phyloP scores from a whole-genome alignment of 2,888 invertebrate genomes.

The Nyleta sp. region DNA sequence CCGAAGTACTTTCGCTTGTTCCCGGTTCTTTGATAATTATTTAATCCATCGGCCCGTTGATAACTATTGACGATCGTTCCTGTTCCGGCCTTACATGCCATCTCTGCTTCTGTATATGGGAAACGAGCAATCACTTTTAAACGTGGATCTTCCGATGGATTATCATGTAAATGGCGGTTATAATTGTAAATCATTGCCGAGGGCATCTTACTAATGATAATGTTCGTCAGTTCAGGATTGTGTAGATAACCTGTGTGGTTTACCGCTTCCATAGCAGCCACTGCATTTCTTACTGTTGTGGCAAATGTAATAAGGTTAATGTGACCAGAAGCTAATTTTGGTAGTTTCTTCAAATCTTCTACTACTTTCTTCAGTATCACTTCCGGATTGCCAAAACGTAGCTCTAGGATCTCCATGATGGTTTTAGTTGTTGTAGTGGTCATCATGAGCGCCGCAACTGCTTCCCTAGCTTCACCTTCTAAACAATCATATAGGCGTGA shows the following conservation, averaged over 20 bases:
- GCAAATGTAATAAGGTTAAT: background rate
- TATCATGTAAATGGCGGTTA: background rate
- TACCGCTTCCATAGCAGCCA: background rate
- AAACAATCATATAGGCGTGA: conserved; percentile 26
- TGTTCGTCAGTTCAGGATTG: background rate
- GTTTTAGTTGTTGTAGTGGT: background rate
- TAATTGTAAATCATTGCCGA: conserved; percentile 13
- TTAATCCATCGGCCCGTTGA: no score
- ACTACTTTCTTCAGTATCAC: background rate
- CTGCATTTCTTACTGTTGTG: background rate
- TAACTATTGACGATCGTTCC: no score
- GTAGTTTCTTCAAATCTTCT: background rate
- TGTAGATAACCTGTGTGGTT: conserved; percentile 1
- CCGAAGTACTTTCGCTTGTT: no score
- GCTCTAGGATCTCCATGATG: background rate
- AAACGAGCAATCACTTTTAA: background rate
- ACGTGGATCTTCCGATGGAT: background rate
- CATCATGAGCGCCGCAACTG: conserved; percentile 8
- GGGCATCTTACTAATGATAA: conserved; percentile 9
- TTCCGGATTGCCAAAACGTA: background rate
- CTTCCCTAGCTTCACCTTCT: conserved; percentile 32
- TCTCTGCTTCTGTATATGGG: background rate
- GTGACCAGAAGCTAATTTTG: background rate
- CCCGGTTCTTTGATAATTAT: no score
- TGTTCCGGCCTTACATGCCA: background rate